phyloP scores from a whole-genome alignment of 1,140 invertebrate genomes.

The Anoplophora glabripennis region DNA sequence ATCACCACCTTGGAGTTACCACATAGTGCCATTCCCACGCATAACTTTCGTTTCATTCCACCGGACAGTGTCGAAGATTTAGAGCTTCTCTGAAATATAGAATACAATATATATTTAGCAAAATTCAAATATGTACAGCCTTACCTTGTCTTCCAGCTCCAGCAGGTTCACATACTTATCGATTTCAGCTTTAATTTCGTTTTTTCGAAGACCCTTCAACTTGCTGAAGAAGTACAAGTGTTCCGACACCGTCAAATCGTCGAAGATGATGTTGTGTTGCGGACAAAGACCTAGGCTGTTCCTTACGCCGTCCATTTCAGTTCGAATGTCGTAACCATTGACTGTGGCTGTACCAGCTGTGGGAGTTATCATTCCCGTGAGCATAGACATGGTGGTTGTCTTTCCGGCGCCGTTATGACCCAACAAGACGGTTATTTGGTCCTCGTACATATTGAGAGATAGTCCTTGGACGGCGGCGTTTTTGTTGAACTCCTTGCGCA shows the following conservation, averaged over 20 bases:
- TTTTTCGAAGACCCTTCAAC: conserved; percentile 67
- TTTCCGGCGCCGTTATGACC: conserved; percentile 73
- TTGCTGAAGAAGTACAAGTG: conserved; percentile 85
- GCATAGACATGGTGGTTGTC: conserved; percentile 78
- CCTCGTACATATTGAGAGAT: conserved; percentile 66
- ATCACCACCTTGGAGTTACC: conserved; percentile 70
- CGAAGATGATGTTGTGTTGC: conserved; percentile 93
- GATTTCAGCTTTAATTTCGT: conserved; percentile 54
- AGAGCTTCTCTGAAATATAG: conserved; percentile 46
- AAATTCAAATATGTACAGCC: conserved; percentile 11
- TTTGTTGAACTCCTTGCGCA: conserved; percentile 60
- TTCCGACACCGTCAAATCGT: conserved; percentile 84
- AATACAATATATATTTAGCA: too few species aligned
- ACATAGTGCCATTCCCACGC: conserved; percentile 74
- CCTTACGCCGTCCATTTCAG: conserved; percentile 59
- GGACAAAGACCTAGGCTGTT: conserved; percentile 83
- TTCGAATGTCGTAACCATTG: conserved; percentile 55
- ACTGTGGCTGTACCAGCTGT: conserved; percentile 49
- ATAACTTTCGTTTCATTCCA: conserved; percentile 81
- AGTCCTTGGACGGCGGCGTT: conserved; percentile 55
- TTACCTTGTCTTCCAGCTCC: conserved; percentile 58
- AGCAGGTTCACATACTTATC: conserved; percentile 66
- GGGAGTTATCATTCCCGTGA: conserved; percentile 69
- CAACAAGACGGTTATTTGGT: conserved; percentile 69
- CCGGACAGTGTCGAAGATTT: conserved; percentile 67